Conservation (phyloP, 2,888 invertebrate species). For the Timema podura region DNA sequence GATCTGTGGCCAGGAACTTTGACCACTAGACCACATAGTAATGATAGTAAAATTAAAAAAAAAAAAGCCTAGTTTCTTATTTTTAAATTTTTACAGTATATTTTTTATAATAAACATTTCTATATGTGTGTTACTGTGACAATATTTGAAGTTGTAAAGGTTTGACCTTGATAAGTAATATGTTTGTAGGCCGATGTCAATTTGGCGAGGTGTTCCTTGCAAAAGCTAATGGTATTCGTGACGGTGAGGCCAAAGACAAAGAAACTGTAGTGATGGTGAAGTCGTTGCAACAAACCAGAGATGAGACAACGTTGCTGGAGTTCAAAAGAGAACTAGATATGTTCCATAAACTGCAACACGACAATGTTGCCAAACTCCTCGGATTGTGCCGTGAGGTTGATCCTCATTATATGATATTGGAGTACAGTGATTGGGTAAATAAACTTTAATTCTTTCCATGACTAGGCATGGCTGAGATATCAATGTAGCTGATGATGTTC, state of each 20-base stretch:
- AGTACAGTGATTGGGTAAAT: conserved; percentile 88
- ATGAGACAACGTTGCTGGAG: conserved; percentile 72
- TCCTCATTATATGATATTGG: conserved; percentile 83
- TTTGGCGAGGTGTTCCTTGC: conserved; percentile 89
- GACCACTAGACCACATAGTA: not conserved
- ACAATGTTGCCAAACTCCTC: conserved; percentile 71
- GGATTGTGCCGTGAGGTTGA: conserved; percentile 80
- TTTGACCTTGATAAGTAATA: not conserved
- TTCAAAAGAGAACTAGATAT: conserved; percentile 87
- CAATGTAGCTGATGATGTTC: too few relatives aligned
- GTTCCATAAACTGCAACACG: conserved; percentile 77
- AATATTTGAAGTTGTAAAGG: too few relatives aligned
- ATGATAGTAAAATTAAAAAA: not conserved
- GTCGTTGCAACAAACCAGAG: conserved; percentile 69
- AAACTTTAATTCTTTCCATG: too few relatives aligned
- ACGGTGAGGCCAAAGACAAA: conserved; percentile 42
- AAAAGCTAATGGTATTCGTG: conserved; percentile 51
- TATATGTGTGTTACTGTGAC: too few relatives aligned
- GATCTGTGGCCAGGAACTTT: too few relatives aligned
- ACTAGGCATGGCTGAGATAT: too few relatives aligned
- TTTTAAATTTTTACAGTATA: not conserved
- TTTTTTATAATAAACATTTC: not conserved
- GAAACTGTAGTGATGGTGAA: conserved; percentile 66
- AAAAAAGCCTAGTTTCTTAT: not conserved
- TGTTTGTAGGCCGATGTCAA: conserved; percentile 71